Evolutionary conservation across 2,888 invertebrate species (phyloP), one percentile per base, ranked within the genome.

Genomic region (Macropis europaea): DNA sequence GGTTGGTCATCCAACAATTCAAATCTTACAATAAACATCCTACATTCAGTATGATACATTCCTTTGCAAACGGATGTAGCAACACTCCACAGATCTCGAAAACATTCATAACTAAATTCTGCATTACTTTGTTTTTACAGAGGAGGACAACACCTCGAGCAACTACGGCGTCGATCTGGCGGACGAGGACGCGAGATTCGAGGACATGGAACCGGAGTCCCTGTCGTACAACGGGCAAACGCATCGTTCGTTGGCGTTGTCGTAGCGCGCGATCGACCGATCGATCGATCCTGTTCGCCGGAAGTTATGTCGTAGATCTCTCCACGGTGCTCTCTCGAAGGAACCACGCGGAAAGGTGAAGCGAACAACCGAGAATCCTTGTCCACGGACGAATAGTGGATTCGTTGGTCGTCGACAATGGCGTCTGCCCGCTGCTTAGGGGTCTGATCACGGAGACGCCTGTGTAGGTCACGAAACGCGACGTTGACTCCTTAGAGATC

Each of bases 141-240:
- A 86, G 76, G 87, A 87, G 64, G 87, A 87, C 77, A 86, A 84
- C 54, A 87, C 87, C 38, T 86, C 87, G 63, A 85, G 85, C 73
- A 84, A 85, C 74, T 86, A 86, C 73, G 87, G 84, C 57, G 84
- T 87, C 48, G 88, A 87, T 73, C 72, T 87, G 68, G 86, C 87
- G 56, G 87, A 86, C 66, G 84, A 84, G 45, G 76, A 84, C 38
- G 78, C 81, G 45, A 85, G 83, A 72, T 73, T 82, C 73, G 80
- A 81, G 57, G 64, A 70, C 34, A 52, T 67, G 59, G 74, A 74
- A 36, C 52, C 59, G 50, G 62, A 76, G 47, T 48, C 70, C 28
- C 72, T 83, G 50, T 61, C 79, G 52, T 82, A 77, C 45, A 82
- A 84, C 61, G 82, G 82, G 36, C 85, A 84, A 50, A 82, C 81